Percentiles rank a stretch among this genome's conserved stretches.
Evolutionary conservation across 2,797 vertebrate genomes (phyloP).

Genomic region (Salmo trutta): DNA sequence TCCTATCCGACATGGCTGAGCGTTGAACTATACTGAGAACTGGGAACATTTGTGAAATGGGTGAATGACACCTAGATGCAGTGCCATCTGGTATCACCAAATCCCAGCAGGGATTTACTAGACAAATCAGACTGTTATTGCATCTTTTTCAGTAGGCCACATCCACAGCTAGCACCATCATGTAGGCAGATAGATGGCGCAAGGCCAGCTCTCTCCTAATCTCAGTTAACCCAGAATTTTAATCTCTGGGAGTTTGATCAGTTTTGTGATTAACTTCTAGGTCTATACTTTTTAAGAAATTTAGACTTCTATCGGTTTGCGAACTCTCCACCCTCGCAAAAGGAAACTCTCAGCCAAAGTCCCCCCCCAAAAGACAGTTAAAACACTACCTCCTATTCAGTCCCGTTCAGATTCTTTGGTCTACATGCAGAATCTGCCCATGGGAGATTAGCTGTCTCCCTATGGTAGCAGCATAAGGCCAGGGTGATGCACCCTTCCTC

Average conservation of each 20-base stretch:
- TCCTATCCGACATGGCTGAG: not conserved
- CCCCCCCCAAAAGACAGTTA: too few species aligned
- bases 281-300: too few species aligned
- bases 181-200: constrained; percentile 32
- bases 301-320: too few species aligned
- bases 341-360: too few species aligned
- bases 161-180: not conserved
- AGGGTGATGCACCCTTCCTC: constrained; percentile 55
- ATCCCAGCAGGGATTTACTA: constrained; percentile 12
- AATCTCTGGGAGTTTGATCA: too few species aligned
- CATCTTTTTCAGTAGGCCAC: not conserved
- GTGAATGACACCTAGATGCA: constrained; percentile 8
- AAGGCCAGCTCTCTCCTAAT: constrained; percentile 36
- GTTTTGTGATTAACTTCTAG: too few species aligned
- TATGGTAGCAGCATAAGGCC: constrained; percentile 42
- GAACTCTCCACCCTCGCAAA: too few species aligned
- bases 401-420: constrained; percentile 41
- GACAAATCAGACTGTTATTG: constrained; percentile 9
- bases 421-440: constrained; percentile 49
- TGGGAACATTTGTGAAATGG: constrained; percentile 11
- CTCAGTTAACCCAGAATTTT: too few species aligned
- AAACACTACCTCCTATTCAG: constrained; percentile 4
- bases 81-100: constrained; percentile 1
- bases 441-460: constrained; percentile 34
- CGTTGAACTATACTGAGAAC: not conserved